Evolutionary conservation across 2,888 invertebrate genomes (phyloP), one percentile per base, ranked within the genome.

Genomic region (Phortica okadai): DNA sequence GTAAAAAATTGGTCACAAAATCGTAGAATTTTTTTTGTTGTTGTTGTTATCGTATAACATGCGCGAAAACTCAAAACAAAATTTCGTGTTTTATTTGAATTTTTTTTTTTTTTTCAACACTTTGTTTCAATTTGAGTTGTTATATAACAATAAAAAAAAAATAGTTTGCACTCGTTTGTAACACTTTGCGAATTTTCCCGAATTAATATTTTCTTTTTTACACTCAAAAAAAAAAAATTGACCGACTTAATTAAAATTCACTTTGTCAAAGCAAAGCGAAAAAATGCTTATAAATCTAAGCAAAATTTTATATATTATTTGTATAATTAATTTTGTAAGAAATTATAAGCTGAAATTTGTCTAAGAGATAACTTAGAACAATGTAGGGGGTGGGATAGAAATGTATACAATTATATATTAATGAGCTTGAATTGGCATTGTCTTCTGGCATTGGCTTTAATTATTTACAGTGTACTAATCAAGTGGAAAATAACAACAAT

Each of bases 1-100:
- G 90, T 79, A 92, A 91, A 33, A 83, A 85, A 86, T 84, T 83
- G 78, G 66, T 81, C 82, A 85, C 84, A 82, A 84, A 84, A 83
- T 83, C 87, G 85, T 86, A 83, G 16, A 69, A 50, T 69, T 69
- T 45, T 11, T 77, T 70, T 77, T 42, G 54, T 67, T 59, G 73
- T 81, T 84, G 73, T 77, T 84, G 81, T 77, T 74, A 79, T 33
- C 59, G 45, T 10, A 44, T 50, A 64, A 21, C 45, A 21, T 56
- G 5, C 56, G 64, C 50, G 14, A n/a, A n/a, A 66, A 45, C 54
- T 74, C 50, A 54, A 50, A 58, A 66, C 62, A 76, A 74, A 79
- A 74, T 41, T 69, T 74, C 33, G 74, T 76, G 62, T 67, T 69
- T 78, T 66, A 50, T 59, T 41, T 75, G 58, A 59, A n/a, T n/a